Conservation (phyloP, 2,797 vertebrate species). For the Tadarida brasiliensis region DNA sequence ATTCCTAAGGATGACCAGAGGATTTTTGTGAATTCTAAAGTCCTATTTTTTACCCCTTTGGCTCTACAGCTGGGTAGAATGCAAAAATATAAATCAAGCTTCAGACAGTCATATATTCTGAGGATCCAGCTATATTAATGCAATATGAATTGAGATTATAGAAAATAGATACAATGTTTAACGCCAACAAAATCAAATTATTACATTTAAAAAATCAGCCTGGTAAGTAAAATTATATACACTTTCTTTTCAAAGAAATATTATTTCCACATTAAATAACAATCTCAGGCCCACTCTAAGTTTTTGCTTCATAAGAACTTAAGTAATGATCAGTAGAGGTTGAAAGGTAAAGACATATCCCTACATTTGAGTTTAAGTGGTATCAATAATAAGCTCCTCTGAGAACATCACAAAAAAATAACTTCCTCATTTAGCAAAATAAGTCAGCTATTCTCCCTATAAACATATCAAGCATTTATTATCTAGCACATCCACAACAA, state of each 20-base stretch:
- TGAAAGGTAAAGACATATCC: constrained; percentile 44
- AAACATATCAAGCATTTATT: background rate
- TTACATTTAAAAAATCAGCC: constrained; percentile 8
- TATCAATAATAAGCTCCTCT: background rate
- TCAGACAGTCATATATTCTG: background rate
- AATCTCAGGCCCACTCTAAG: background rate
- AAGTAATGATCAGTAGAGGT: background rate
- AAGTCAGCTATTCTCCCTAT: constrained; percentile 2
- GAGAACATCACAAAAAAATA: constrained; percentile 25
- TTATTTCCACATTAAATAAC: background rate
- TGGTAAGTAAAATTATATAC: background rate
- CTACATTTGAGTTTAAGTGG: constrained; percentile 22
- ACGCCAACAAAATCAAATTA: background rate
- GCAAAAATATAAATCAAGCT: constrained; percentile 37
- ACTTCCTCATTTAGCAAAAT: constrained; percentile 10
- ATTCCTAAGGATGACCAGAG: background rate
- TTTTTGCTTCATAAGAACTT: background rate
- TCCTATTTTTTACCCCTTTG: background rate
- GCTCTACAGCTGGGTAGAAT: constrained; percentile 34
- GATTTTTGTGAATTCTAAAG: constrained; percentile 17
- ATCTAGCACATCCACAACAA: background rate
- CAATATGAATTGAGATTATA: background rate
- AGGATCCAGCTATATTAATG: constrained; percentile 6
- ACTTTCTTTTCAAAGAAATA: background rate
- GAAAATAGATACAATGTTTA: constrained; percentile 36